A percentile compares a stretch with the other conserved stretches of the same genome.
phyloP scores from a whole-genome alignment of 2,113 vertebrate species.

The Neotoma lepida region DNA sequence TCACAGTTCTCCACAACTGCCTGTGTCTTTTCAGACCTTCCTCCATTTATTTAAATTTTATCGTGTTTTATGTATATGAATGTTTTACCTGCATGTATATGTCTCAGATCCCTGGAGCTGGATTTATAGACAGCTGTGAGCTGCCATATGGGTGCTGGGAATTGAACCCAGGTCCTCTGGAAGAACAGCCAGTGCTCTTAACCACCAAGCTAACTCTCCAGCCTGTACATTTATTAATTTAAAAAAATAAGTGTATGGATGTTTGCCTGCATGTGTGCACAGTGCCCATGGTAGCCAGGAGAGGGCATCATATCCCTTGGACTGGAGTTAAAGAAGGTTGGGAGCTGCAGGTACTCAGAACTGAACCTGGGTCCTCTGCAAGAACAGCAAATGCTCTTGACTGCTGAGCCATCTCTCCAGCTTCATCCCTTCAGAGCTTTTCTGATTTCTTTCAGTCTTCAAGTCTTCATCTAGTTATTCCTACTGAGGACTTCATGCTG shows the following conservation, averaged over 20 bases:
- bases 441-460: background rate
- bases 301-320: background rate
- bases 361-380: background rate
- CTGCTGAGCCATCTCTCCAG: background rate
- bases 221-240: background rate
- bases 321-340: background rate
- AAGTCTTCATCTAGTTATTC: background rate
- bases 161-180: background rate
- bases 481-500: background rate
- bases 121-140: background rate
- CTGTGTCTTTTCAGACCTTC: background rate
- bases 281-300: background rate
- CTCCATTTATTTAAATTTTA: background rate
- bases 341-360: background rate
- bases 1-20: background rate
- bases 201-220: background rate
- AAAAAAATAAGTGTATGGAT: background rate
- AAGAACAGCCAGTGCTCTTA: background rate
- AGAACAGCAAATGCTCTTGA: background rate
- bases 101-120: too few species aligned
- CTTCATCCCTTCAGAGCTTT: background rate
- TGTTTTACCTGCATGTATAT: too few species aligned
- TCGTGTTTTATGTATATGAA: too few species aligned
- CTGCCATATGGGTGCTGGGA: background rate
- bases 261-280: background rate